Percentiles rank a stretch among this genome's conserved stretches.
Evolutionary conservation across 1,140 invertebrate genomes (phyloP).

Genomic region (Ceratoteleas bidentatus): DNA sequence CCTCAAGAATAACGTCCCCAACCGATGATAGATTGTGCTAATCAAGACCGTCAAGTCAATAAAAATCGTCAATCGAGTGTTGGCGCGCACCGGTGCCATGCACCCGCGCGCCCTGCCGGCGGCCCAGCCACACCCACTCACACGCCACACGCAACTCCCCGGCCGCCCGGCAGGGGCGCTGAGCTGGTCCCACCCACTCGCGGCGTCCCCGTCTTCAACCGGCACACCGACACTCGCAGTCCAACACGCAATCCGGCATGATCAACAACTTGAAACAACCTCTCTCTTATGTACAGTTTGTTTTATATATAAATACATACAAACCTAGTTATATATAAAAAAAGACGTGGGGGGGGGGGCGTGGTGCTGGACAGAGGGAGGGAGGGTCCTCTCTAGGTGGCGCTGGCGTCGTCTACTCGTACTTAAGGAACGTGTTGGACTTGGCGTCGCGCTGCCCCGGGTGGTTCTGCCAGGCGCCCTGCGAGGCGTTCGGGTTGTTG

Average conservation of each 20-base stretch:
- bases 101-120: not conserved
- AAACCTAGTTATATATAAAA: constrained; percentile 10
- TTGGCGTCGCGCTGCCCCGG: constrained; percentile 80
- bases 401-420: constrained; percentile 75
- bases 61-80: constrained; percentile 23
- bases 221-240: not conserved
- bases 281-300: constrained; percentile 19
- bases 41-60: constrained; percentile 56
- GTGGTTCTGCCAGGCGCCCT: constrained; percentile 81
- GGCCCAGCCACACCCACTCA: not conserved
- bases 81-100: too few relatives aligned
- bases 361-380: not conserved
- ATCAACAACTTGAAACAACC: constrained; percentile 9
- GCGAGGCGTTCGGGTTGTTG: constrained; percentile 79
- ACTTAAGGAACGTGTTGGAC: constrained; percentile 81
- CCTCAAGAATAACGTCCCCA: constrained; percentile 62
- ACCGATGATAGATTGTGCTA: constrained; percentile 54
- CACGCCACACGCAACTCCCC: not conserved
- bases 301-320: constrained; percentile 43
- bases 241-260: constrained; percentile 1
- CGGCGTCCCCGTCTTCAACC: not conserved
- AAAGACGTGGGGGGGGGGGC: not conserved
- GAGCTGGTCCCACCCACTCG: not conserved
- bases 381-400: not conserved
- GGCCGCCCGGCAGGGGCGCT: too few relatives aligned